These are phyloP conservation scores for Coracopsis vasa DNA, from an alignment of 2,113 vertebrate genomes.

Conservation along the genomic window DNA sequence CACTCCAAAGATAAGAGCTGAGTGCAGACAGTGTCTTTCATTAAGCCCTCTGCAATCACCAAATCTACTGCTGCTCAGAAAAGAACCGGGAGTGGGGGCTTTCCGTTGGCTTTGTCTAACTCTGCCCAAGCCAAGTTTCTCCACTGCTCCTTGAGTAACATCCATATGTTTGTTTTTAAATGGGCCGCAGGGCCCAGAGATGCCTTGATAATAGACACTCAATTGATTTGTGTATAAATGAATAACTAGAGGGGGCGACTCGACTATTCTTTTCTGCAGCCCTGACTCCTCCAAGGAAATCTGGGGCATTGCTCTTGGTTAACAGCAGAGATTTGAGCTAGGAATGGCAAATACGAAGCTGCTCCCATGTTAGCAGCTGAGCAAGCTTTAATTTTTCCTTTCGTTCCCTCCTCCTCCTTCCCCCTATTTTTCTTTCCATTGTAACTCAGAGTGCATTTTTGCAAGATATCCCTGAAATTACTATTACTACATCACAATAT, in stretches of 20 bases:
- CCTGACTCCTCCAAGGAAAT: neutral
- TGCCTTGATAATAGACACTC: neutral
- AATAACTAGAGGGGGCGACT: neutral
- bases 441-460: slow-evolving; percentile 48
- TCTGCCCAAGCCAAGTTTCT: neutral
- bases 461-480: slow-evolving; percentile 62
- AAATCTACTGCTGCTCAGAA: neutral
- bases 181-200: neutral
- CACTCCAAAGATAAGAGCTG: neutral
- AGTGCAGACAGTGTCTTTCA: neutral
- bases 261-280: neutral
- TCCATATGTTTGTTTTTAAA: neutral
- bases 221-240: neutral
- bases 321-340: neutral
- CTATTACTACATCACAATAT: slow-evolving; percentile 48
- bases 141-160: neutral
- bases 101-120: neutral
- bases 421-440: neutral
- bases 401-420: neutral
- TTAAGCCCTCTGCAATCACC: neutral
- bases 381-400: slow-evolving; percentile 32
- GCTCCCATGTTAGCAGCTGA: neutral
- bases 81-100: neutral
- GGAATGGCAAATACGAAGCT: neutral
- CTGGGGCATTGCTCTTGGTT: neutral